Evolutionary conservation across 2,113 vertebrate genomes (phyloP).

Genomic region (Charina bottae): DNA sequence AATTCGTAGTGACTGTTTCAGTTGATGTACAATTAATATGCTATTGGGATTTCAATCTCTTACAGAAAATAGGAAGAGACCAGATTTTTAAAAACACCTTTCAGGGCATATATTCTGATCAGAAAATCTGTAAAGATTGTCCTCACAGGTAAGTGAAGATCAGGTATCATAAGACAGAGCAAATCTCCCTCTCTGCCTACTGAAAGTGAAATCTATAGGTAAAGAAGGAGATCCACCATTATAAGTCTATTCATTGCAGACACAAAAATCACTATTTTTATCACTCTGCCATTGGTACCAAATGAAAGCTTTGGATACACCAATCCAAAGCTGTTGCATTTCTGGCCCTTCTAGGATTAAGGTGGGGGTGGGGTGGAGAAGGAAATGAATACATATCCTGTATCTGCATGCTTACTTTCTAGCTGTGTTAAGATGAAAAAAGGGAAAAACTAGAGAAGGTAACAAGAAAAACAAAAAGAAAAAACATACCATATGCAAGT

Average conservation of each 20-base stretch:
- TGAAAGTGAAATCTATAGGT: too few relatives aligned
- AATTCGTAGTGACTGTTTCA: neutral
- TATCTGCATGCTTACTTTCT: neutral
- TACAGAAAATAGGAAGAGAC: conserved; percentile 97
- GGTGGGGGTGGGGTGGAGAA: neutral
- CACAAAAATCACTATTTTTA: neutral
- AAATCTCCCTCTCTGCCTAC: neutral
- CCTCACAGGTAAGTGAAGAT: conserved; percentile 86
- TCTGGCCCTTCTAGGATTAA: neutral
- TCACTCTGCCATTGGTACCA: neutral
- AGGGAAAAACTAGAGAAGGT: neutral
- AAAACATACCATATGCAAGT: neutral
- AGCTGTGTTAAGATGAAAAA: neutral
- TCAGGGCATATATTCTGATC: conserved; percentile 98
- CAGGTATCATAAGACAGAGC: neutral
- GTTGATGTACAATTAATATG: conserved; percentile 15
- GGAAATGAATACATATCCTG: neutral
- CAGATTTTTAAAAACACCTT: conserved; percentile 99
- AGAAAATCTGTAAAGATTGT: conserved; percentile 99
- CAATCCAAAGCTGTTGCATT: neutral
- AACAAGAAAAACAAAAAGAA: neutral
- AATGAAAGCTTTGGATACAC: neutral
- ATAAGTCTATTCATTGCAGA: too few relatives aligned
- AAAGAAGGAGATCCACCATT: neutral
- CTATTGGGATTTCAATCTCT: conserved; percentile 51